Evolutionary conservation across 2,113 vertebrate species (phyloP).

Genomic region (Pogona vitticeps): DNA sequence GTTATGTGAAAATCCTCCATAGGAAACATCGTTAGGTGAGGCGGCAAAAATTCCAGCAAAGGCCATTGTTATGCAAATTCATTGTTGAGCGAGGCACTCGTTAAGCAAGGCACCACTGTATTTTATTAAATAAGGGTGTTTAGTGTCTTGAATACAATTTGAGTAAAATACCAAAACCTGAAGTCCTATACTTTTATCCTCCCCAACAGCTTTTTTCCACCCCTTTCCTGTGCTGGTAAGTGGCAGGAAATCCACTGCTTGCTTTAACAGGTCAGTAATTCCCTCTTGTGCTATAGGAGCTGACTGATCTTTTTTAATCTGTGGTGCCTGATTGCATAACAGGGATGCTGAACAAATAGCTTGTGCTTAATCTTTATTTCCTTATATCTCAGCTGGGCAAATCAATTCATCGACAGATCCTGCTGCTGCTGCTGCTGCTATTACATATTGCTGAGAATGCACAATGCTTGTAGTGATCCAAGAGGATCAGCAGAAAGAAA

Average conservation of each 20-base stretch:
- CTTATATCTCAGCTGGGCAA: constrained; percentile 48
- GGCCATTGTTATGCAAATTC: too few species aligned
- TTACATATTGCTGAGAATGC: constrained; percentile 4
- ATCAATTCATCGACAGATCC: constrained; percentile 57
- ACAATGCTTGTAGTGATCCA: constrained; percentile 17
- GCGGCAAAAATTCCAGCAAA: too few species aligned
- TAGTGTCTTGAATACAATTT: not conserved
- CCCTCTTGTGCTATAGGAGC: constrained; percentile 47
- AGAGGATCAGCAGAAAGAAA: not conserved
- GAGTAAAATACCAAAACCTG: too few species aligned
- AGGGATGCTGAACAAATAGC: constrained; percentile 65
- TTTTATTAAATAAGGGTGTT: not conserved
- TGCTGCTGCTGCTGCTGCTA: rapidly evolving
- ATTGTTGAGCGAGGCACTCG: too few species aligned
- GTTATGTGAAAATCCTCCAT: too few species aligned
- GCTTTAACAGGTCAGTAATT: constrained; percentile 44
- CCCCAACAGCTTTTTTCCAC: not conserved
- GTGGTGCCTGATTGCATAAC: constrained; percentile 56
- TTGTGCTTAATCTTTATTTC: constrained; percentile 69
- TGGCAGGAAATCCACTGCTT: constrained; percentile 51
- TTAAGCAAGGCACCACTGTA: too few species aligned
- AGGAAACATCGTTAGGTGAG: too few species aligned
- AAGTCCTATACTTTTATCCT: not conserved
- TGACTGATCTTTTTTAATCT: constrained; percentile 69
- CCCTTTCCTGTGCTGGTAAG: constrained; percentile 1